Evolutionary conservation across 2,113 vertebrate species (phyloP), one percentile per base, ranked within the genome.

Genomic region (Probosciger aterrimus): DNA sequence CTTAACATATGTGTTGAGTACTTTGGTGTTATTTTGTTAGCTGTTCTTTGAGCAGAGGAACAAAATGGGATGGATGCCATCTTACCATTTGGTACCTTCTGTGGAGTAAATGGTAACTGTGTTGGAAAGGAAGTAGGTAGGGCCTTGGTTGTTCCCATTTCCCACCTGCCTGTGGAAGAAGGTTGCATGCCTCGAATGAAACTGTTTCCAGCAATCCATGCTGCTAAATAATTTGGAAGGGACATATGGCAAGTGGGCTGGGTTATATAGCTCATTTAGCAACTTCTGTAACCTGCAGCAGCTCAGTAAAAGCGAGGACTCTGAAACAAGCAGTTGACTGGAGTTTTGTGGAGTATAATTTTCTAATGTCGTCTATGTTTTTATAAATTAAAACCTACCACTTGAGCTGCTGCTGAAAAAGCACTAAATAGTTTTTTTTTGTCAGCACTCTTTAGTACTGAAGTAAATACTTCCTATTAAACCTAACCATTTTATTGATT

Each of bases 231-330:
- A 65, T 85, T 91, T 86, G 73, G 49, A 82, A 84, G 86, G 83
- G 44, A 93, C 88, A 88, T 94, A 95, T 94, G 90, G 93, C 81
- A 81, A 46, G 90, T 95, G 88, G 92, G 95, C 62, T 95, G 92
- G 71, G 64, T 92, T 94, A 63, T 79, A 35, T 14, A 89, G 77
- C 88, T 95, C 88, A 35, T 75, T 87, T 85, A 84, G 52, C 88
- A 91, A 83, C 91, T 91, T 44, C 44, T 84, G 55, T 86, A 84
- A 83, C 75, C 69, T 79, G 6, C 43, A 84, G 69, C 74, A 86
- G 80, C 80, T 86, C 77, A 53, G 83, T 35, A 37, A n/a, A 93
- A 93, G 67, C 0, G 1, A 76, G 28, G 37, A 62, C 76, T 86
- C 83, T 89, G 77, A 78, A 88, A 65, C 30, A 52, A 79, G 82